These are phyloP conservation scores for Pelusios castaneus DNA, from an alignment of 2,113 vertebrate species.

Conservation along the genomic window DNA sequence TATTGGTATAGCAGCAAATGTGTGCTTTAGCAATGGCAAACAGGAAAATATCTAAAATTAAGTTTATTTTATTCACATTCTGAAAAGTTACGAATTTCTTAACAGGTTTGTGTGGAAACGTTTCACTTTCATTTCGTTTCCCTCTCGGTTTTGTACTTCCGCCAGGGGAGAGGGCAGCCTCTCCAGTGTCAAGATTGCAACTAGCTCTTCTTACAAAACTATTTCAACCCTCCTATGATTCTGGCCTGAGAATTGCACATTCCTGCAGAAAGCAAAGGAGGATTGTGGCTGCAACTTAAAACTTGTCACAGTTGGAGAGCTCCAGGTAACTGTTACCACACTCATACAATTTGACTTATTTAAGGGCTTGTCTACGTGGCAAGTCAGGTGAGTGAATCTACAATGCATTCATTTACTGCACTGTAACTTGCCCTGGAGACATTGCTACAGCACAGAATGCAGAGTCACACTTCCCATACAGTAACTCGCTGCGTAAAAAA, in stretches of 20 bases:
- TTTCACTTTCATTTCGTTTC: slow-evolving; percentile 7
- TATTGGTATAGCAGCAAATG: neutral
- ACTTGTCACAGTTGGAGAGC: neutral
- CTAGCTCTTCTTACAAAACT: neutral
- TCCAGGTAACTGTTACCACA: neutral
- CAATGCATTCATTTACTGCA: too few species aligned
- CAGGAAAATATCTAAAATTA: neutral
- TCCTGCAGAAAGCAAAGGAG: neutral
- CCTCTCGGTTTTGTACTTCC: neutral
- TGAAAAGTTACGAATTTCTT: neutral
- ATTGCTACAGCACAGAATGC: neutral
- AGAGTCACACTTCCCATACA: neutral
- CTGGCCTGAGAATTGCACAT: neutral
- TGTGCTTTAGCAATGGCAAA: neutral
- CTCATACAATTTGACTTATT: neutral
- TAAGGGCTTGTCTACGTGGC: too few species aligned
- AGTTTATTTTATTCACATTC: neutral
- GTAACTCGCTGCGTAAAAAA: neutral
- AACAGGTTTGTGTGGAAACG: slow-evolving; percentile 35
- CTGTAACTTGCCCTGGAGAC: too few species aligned
- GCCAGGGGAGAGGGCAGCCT: neutral
- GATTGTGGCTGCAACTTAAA: neutral
- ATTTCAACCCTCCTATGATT: neutral
- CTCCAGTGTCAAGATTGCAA: neutral
- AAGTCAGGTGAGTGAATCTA: too few species aligned